These are phyloP conservation scores for Laupala kohalensis DNA, from an alignment of 1,140 invertebrate genomes.

Conservation along the genomic window DNA sequence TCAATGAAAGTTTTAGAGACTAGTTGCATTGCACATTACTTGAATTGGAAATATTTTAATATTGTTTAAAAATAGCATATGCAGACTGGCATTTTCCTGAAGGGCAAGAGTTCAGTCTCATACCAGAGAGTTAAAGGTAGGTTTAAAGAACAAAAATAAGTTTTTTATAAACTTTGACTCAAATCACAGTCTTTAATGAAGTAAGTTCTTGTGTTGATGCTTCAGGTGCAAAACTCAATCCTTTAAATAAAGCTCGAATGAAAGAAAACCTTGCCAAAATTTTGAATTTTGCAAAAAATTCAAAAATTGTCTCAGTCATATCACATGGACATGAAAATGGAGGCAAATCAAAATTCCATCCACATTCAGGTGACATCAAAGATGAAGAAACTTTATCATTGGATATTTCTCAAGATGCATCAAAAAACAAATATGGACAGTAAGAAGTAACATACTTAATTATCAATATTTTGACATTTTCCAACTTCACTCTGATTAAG, in stretches of 20 bases:
- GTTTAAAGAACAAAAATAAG: background rate
- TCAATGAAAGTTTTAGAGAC: background rate
- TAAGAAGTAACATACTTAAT: background rate
- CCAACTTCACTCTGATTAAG: no score
- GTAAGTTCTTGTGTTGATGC: background rate
- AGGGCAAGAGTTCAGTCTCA: background rate
- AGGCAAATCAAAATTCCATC: background rate
- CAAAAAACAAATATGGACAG: background rate
- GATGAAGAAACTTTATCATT: background rate
- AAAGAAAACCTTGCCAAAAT: background rate
- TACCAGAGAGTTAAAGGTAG: background rate
- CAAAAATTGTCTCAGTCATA: no score
- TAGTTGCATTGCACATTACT: no score
- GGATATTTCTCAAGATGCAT: background rate
- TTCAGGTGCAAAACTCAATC: background rate
- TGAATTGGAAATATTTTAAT: background rate
- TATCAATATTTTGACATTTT: background rate
- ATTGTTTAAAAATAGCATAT: background rate
- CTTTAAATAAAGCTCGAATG: background rate
- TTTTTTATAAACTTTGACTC: background rate
- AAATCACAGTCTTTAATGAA: background rate
- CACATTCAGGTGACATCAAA: no score
- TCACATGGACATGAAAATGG: no score
- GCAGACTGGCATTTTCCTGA: background rate
- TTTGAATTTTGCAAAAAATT: background rate